A percentile compares a stretch with the other conserved stretches of the same genome.
These are phyloP conservation scores for Rhynchopsitta pachyrhyncha DNA, from an alignment of 2,113 vertebrate species.

Conservation along the genomic window DNA sequence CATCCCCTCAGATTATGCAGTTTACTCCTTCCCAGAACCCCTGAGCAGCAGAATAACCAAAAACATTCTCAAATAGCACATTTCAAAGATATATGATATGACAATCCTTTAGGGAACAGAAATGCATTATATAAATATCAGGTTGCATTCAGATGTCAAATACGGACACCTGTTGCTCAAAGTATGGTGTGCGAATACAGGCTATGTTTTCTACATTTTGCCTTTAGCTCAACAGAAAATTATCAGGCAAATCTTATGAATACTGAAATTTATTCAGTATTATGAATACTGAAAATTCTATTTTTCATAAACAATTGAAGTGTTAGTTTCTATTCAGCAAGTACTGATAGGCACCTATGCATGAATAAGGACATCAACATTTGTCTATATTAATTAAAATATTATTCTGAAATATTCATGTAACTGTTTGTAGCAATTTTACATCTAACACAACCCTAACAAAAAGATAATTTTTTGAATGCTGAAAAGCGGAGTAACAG, in stretches of 20 bases:
- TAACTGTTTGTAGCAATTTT: not conserved
- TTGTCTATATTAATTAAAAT: not conserved
- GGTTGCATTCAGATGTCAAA: not conserved
- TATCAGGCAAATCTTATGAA: not conserved
- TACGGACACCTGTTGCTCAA: not conserved
- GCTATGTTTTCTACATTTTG: not conserved
- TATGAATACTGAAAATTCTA: not conserved
- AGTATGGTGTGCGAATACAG: not conserved
- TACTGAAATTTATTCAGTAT: not conserved
- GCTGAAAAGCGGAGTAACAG: not conserved
- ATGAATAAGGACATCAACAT: not conserved
- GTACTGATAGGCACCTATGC: not conserved
- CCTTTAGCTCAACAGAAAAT: not conserved
- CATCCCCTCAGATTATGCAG: not conserved
- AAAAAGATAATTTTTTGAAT: not conserved
- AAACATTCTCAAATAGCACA: not conserved
- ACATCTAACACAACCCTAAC: not conserved
- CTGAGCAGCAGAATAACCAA: not conserved
- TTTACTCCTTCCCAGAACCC: not conserved
- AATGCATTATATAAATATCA: not conserved
- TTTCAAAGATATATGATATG: not conserved
- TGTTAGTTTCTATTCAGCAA: not conserved
- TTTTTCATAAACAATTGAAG: not conserved
- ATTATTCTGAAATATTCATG: not conserved
- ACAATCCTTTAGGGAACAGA: not conserved